These are phyloP conservation scores for Margaritifera margaritifera DNA, from an alignment of 2,888 invertebrate species.

Conservation along the genomic window DNA sequence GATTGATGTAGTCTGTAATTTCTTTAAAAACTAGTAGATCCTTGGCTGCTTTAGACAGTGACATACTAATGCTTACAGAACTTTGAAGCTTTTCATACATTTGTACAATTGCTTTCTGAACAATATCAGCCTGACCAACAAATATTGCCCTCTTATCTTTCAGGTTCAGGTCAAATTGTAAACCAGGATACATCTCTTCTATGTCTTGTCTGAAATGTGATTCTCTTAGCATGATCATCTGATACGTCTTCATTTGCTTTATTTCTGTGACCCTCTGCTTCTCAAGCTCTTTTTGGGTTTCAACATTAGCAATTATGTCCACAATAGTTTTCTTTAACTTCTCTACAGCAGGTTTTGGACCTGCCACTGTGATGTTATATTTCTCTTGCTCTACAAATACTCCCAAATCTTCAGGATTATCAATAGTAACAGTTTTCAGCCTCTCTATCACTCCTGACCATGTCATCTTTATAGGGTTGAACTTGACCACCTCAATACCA, in stretches of 20 bases:
- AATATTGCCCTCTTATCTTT: neutral
- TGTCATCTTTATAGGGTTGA: neutral
- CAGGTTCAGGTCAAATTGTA: too few relatives aligned
- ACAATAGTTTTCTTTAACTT: neutral
- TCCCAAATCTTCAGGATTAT: constrained; percentile 19
- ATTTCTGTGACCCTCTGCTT: constrained; percentile 13
- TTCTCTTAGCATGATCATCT: constrained; percentile 8
- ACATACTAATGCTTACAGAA: too few relatives aligned
- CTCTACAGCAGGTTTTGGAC: constrained; percentile 6
- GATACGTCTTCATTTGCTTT: constrained; percentile 3
- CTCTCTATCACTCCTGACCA: constrained; percentile 10
- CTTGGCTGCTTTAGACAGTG: too few relatives aligned
- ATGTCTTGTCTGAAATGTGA: neutral
- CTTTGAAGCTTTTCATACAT: too few relatives aligned
- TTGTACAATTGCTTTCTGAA: neutral
- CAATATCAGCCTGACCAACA: neutral
- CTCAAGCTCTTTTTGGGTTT: constrained; percentile 6
- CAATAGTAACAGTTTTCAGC: constrained; percentile 13
- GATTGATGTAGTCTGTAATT: constrained; percentile 5
- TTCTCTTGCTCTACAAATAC: constrained; percentile 13
- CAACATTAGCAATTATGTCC: constrained; percentile 2
- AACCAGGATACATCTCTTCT: too few relatives aligned
- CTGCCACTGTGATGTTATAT: constrained; percentile 15
- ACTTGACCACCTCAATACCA: too few relatives aligned
- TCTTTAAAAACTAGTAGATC: too few relatives aligned